A percentile compares a stretch with the other conserved stretches of the same genome.
Evolutionary conservation across 1,140 invertebrate species (phyloP).

Genomic region (Oryzaephilus surinamensis): DNA sequence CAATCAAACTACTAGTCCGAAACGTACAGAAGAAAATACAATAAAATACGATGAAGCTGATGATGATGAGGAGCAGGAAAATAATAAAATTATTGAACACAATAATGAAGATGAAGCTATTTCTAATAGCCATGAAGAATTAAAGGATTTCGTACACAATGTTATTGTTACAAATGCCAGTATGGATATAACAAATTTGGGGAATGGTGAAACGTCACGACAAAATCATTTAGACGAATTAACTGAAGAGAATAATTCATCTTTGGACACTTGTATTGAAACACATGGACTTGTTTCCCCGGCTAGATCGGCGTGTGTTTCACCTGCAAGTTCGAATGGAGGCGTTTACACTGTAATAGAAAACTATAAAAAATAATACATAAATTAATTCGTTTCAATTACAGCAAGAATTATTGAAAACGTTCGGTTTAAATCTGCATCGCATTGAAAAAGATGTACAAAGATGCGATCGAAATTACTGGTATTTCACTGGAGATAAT

Average conservation of each 20-base stretch:
- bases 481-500: constrained; percentile 80
- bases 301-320: constrained; percentile 52
- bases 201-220: constrained; percentile 23
- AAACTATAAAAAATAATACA: neutral
- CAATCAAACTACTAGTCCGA: constrained; percentile 31
- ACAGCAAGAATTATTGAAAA: constrained; percentile 72
- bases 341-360: constrained; percentile 77
- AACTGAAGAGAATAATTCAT: constrained; percentile 30
- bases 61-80: constrained; percentile 20
- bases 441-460: constrained; percentile 95
- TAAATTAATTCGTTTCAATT: constrained; percentile 9
- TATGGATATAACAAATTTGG: constrained; percentile 43
- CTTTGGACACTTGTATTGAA: constrained; percentile 30
- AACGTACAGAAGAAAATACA: constrained; percentile 36
- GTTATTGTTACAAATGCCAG: constrained; percentile 58
- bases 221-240: constrained; percentile 36
- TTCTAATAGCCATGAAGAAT: constrained; percentile 9
- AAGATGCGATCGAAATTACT: constrained; percentile 86
- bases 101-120: constrained; percentile 1
- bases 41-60: constrained; percentile 37
- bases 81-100: neutral
- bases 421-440: constrained; percentile 83
- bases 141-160: constrained; percentile 37
- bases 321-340: constrained; percentile 73
- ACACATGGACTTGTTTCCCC: constrained; percentile 33